A percentile compares a stretch with the other conserved stretches of the same genome.
Evolutionary conservation across 2,113 vertebrate species (phyloP).

Genomic region (Petrocephalus zakoni): DNA sequence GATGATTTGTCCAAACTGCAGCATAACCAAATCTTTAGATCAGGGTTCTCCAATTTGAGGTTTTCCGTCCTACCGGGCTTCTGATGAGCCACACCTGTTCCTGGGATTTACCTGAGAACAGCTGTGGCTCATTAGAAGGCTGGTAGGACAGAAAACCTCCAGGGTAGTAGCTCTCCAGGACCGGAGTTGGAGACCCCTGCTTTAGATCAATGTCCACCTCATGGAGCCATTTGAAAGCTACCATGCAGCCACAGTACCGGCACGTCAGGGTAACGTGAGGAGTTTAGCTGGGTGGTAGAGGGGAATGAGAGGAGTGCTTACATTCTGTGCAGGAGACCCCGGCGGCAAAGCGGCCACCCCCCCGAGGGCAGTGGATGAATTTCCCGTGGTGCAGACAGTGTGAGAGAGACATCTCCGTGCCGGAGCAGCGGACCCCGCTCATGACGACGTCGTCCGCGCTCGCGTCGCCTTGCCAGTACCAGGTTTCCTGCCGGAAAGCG

Average conservation of each 20-base stretch:
- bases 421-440: slow-evolving; percentile 91
- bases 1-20: background rate
- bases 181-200: too few relatives aligned
- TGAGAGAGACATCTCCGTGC: slow-evolving; percentile 82
- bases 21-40: background rate
- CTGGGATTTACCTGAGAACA: too few relatives aligned
- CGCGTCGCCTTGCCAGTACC: slow-evolving; percentile 80
- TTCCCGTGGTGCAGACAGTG: slow-evolving; percentile 82
- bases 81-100: too few relatives aligned
- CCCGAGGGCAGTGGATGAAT: slow-evolving; percentile 68
- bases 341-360: slow-evolving; percentile 72
- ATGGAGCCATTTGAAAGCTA: background rate
- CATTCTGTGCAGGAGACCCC: slow-evolving; percentile 86
- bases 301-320: slow-evolving; percentile 41
- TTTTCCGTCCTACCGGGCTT: too few relatives aligned
- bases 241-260: background rate
- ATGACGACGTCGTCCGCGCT: slow-evolving; percentile 68
- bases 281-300: background rate
- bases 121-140: too few relatives aligned
- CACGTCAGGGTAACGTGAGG: background rate
- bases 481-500: slow-evolving; percentile 72
- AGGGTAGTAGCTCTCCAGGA: too few relatives aligned
- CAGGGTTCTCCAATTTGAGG: too few relatives aligned
- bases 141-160: too few relatives aligned
- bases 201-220: background rate